Base-by-base conservation (phyloP, 1,140 invertebrate species). In the Diachasmimorpha longicaudata region DNA sequence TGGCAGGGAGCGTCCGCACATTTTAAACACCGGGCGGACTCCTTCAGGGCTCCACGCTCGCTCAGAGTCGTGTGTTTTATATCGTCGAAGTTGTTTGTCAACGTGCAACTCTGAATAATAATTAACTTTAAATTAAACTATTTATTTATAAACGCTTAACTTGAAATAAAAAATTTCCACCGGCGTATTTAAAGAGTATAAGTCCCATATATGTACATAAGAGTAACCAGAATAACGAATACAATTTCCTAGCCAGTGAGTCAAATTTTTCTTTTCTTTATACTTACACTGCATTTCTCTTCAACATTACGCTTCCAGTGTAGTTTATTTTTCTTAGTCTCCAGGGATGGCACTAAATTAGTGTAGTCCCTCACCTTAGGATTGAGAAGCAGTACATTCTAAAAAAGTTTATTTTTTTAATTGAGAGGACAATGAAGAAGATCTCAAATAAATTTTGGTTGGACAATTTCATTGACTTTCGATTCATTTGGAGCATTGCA, bases 1-100 rank as follows among this genome's bases (percentile, higher is more conserved):
- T 99, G 98, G 85, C 98, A 99, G 0, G 98, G 98, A 0, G 98
- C 98, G 90, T 99, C 98, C 0, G 96, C 97, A 88, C 98, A 99
- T 87, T 99, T 99, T 9, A 99, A 89, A 85, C 97, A 99, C 71
- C 98, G 91, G 0, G 93, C 92, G 0, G 98, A 96, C 89, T 99
- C 98, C 77, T 91, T 92, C 14, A 99, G 85, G 0, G 98, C 98
- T 1, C 93, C 98, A 9, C 98, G 91, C 87, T 99, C 98, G 81
- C 97, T 98, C 55, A 99, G 83, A 0, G 98, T 99, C 21, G 97
- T 99, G 81, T 97, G 97, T 87, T 99, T 99, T 42, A 99, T 96
- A 82, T 99, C 98, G 78, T 97, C 95, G 87, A 99, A 99, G 87
- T 99, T 96, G 71, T 98, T 98, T 72, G 91, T 90, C 70, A 97